A percentile compares a stretch with the other conserved stretches of the same genome.
These are phyloP conservation scores for Drosophila setifemur DNA, from an alignment of 1,140 invertebrate species.

Conservation along the genomic window DNA sequence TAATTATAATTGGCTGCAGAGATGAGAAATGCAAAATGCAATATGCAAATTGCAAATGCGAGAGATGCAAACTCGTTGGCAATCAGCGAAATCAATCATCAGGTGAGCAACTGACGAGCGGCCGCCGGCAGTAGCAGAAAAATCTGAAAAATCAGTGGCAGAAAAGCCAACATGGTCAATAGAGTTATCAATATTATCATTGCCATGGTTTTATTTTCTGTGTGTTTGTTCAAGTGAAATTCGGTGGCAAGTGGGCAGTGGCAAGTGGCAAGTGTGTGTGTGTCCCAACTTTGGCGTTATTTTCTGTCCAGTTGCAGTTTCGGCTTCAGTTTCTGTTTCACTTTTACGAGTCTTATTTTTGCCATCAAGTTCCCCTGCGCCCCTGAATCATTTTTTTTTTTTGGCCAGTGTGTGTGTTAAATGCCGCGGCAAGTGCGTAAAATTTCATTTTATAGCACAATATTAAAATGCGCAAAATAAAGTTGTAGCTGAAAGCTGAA, in stretches of 20 bases:
- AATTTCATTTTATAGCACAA: slow-evolving; percentile 69
- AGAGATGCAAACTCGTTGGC: slow-evolving; percentile 62
- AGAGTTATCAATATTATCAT: slow-evolving; percentile 78
- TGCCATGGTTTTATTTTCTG: slow-evolving; percentile 1
- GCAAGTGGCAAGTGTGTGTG: too few relatives aligned
- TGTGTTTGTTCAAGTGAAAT: slow-evolving; percentile 7
- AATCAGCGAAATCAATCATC: slow-evolving; percentile 77
- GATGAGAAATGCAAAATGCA: slow-evolving; percentile 50
- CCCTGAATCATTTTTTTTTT: not conserved
- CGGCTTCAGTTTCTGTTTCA: slow-evolving; percentile 23
- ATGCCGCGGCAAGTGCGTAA: slow-evolving; percentile 56
- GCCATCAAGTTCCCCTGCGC: not conserved
- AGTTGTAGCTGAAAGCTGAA: slow-evolving; percentile 62
- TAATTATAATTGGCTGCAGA: slow-evolving; percentile 72
- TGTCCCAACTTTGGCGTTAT: slow-evolving; percentile 36
- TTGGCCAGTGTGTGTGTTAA: slow-evolving; percentile 29
- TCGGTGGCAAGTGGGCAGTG: slow-evolving; percentile 25
- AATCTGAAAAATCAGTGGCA: not conserved
- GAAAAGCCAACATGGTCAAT: slow-evolving; percentile 54
- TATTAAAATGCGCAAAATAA: slow-evolving; percentile 60
- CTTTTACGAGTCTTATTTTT: slow-evolving; percentile 23
- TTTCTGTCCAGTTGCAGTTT: slow-evolving; percentile 14
- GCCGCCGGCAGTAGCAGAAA: slow-evolving; percentile 39
- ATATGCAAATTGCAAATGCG: slow-evolving; percentile 62
- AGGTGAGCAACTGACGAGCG: slow-evolving; percentile 67